Percentiles rank a stretch among this genome's conserved stretches.
Evolutionary conservation across 2,113 vertebrate genomes (phyloP).

Genomic region (Megalops atlanticus): DNA sequence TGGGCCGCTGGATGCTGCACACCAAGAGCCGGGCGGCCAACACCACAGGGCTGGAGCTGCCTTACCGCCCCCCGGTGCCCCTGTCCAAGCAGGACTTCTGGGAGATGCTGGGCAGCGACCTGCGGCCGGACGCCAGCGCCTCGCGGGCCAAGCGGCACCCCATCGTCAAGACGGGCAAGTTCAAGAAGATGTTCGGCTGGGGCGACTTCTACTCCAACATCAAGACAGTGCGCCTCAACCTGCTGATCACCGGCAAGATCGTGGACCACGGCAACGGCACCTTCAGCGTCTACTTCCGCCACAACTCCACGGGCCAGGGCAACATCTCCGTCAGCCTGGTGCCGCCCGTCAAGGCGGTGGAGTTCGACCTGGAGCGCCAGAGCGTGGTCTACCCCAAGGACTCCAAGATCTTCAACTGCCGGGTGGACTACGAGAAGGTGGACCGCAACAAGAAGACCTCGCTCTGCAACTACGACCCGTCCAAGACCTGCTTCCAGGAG

Average conservation of each 20-base stretch:
- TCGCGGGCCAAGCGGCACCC: constrained; percentile 76
- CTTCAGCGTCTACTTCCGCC: constrained; percentile 93
- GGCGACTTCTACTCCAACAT: constrained; percentile 99
- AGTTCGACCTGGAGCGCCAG: constrained; percentile 94
- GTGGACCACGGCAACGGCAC: constrained; percentile 97
- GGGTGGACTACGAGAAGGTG: constrained; percentile 93
- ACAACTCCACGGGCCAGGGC: constrained; percentile 95
- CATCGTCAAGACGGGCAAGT: constrained; percentile 77
- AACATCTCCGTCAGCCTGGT: constrained; percentile 97
- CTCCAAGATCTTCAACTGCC: constrained; percentile 98
- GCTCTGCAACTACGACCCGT: constrained; percentile 92
- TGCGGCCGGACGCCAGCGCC: constrained; percentile 56
- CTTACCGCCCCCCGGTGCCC: constrained; percentile 73
- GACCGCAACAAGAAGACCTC: constrained; percentile 89
- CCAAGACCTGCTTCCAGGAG: constrained; percentile 92
- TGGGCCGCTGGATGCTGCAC: constrained; percentile 78
- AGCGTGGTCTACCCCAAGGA: constrained; percentile 97
- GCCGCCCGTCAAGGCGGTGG: constrained; percentile 88
- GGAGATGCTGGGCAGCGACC: constrained; percentile 77
- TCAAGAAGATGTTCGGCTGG: constrained; percentile 97
- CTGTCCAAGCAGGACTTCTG: constrained; percentile 81
- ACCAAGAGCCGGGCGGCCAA: constrained; percentile 73
- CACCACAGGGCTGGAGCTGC: constrained; percentile 74
- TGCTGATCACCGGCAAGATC: constrained; percentile 95
- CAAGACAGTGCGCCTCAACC: constrained; percentile 96